phyloP scores from a whole-genome alignment of 2,888 invertebrate genomes.

The Xestia xanthographa region DNA sequence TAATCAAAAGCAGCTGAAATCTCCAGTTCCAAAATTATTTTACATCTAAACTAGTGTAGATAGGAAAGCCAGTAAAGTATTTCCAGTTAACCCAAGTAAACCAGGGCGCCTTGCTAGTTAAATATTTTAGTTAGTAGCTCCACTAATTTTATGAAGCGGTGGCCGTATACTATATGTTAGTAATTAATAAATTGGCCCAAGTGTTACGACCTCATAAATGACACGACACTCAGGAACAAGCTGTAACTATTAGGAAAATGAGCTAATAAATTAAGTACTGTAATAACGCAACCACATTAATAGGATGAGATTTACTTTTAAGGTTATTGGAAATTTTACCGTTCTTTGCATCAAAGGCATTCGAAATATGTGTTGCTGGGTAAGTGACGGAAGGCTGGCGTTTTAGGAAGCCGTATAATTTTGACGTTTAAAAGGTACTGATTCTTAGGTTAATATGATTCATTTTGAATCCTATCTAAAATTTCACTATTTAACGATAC shows the following conservation, averaged over 20 bases:
- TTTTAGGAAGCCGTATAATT: background rate
- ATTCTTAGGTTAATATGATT: background rate
- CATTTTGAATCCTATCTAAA: background rate
- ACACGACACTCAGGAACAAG: conserved; percentile 32
- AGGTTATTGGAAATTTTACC: conserved; percentile 3
- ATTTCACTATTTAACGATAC: background rate
- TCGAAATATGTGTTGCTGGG: background rate
- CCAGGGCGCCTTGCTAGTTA: conserved; percentile 34
- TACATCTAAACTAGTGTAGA: background rate
- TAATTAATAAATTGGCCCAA: conserved; percentile 49
- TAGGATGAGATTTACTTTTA: conserved; percentile 35
- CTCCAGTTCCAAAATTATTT: background rate
- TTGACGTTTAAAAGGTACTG: background rate
- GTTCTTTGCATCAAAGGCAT: background rate
- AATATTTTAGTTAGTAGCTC: conserved; percentile 52
- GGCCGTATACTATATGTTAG: conserved; percentile 34
- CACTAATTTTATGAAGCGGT: conserved; percentile 48
- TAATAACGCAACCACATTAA: conserved; percentile 12
- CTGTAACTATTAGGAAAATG: conserved; percentile 49
- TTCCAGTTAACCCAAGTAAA: conserved; percentile 48
- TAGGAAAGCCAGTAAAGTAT: conserved; percentile 1
- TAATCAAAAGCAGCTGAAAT: background rate
- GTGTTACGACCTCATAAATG: conserved; percentile 52
- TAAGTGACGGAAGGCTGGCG: background rate
- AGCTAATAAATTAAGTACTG: conserved; percentile 36